A percentile compares a stretch with the other conserved stretches of the same genome.
Evolutionary conservation across 2,888 invertebrate species (phyloP).

Genomic region (Apoda limacodes): DNA sequence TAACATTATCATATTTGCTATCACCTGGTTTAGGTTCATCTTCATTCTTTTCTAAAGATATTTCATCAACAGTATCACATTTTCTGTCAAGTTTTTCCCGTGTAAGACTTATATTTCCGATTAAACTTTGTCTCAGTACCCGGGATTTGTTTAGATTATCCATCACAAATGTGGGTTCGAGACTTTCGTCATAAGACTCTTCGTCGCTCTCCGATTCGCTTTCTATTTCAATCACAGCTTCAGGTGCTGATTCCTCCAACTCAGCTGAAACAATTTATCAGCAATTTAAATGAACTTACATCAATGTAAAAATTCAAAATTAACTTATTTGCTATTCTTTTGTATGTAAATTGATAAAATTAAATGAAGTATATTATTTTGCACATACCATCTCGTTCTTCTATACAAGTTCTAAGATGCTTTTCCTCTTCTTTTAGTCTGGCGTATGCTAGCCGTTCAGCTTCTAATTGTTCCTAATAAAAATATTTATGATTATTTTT

Average conservation of each 20-base stretch:
- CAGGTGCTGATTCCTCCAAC: slow-evolving; percentile 17
- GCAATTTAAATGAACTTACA: too few species aligned
- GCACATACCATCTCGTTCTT: slow-evolving; percentile 49
- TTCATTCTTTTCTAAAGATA: too few species aligned
- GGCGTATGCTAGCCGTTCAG: slow-evolving; percentile 34
- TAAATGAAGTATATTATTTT: too few species aligned
- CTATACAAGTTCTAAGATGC: slow-evolving; percentile 41
- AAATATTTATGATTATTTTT: too few species aligned
- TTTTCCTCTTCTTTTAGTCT: slow-evolving; percentile 42
- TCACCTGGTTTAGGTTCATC: too few species aligned
- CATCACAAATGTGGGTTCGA: slow-evolving; percentile 46
- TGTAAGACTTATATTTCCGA: slow-evolving; percentile 9
- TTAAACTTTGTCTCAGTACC: slow-evolving; percentile 22
- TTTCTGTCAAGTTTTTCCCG: slow-evolving; percentile 11
- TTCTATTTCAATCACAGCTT: slow-evolving; percentile 31
- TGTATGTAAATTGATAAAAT: too few species aligned
- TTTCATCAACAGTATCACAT: slow-evolving; percentile 7
- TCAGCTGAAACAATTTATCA: too few species aligned
- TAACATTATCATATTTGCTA: too few species aligned
- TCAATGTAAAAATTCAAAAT: too few species aligned
- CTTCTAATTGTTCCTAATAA: slow-evolving; percentile 37
- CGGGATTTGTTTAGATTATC: slow-evolving; percentile 35
- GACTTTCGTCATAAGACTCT: slow-evolving; percentile 35
- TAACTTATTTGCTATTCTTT: too few species aligned
- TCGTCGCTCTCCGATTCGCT: slow-evolving; percentile 35